Percentiles rank a stretch among this genome's conserved stretches.
Conservation (phyloP, 2,113 vertebrate species). For the Hipposideros armiger region DNA sequence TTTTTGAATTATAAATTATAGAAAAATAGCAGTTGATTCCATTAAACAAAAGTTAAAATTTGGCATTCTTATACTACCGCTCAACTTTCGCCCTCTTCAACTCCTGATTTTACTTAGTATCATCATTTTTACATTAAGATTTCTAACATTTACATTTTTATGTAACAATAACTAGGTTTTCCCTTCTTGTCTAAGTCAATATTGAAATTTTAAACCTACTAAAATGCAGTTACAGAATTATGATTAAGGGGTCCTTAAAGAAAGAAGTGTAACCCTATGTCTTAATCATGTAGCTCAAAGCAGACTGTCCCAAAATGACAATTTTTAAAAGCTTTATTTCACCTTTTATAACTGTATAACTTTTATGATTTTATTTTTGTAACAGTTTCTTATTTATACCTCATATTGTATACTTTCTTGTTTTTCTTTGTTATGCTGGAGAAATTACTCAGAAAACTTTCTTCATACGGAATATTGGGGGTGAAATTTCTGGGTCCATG, state of each 20-base stretch:
- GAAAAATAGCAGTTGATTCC: not conserved
- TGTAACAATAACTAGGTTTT: not conserved
- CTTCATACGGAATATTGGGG: not conserved
- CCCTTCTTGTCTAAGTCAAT: not conserved
- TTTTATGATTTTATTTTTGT: not conserved
- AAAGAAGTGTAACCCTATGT: not conserved
- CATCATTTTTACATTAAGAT: not conserved
- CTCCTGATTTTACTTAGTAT: not conserved
- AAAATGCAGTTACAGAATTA: not conserved
- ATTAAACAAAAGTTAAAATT: not conserved
- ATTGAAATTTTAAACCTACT: not conserved
- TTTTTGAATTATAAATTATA: not conserved
- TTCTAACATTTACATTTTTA: not conserved
- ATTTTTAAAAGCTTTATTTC: not conserved
- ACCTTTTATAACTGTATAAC: not conserved
- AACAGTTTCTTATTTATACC: not conserved
- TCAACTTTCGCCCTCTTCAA: not conserved
- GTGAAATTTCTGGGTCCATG: not conserved
- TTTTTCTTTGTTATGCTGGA: not conserved
- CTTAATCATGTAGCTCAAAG: not conserved
- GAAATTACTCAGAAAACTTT: not conserved
- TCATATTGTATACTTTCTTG: not conserved
- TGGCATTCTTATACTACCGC: not conserved
- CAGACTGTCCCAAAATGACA: not conserved
- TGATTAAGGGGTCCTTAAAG: not conserved